Evolutionary conservation across 2,888 invertebrate species (phyloP).

Genomic region (Tortrix viridana): DNA sequence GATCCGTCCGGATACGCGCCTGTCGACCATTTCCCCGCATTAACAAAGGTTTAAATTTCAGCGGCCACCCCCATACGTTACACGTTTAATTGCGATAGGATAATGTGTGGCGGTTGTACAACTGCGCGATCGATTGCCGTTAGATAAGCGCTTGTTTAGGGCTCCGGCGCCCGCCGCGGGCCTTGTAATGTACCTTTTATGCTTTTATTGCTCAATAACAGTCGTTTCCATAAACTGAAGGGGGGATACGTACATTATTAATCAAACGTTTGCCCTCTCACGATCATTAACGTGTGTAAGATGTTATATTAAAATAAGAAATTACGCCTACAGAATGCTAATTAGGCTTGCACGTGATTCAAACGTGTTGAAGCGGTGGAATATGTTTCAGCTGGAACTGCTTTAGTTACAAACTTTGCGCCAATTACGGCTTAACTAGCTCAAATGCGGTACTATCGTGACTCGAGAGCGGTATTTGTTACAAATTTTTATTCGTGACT

Average conservation of each 20-base stretch:
- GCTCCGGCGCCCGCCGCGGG: conserved; percentile 49
- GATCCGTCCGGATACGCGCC: conserved; percentile 31
- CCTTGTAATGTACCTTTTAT: conserved; percentile 50
- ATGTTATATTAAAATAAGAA: conserved; percentile 18
- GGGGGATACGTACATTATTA: conserved; percentile 55
- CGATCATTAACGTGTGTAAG: conserved; percentile 19
- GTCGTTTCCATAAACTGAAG: conserved; percentile 54
- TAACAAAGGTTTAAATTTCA: conserved; percentile 43
- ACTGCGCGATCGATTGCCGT: conserved; percentile 64
- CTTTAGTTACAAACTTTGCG: conserved; percentile 21
- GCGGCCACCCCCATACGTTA: conserved; percentile 53
- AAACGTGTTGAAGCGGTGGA: conserved; percentile 8
- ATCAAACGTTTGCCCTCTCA: conserved; percentile 43
- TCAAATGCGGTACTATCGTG: conserved; percentile 27
- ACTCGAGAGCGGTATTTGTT: conserved; percentile 28
- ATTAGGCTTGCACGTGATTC: conserved; percentile 22
- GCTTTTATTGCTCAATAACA: conserved; percentile 69
- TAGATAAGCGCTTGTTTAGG: conserved; percentile 68
- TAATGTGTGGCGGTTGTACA: conserved; percentile 60
- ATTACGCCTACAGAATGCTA: conserved; percentile 9
- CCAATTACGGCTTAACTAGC: conserved; percentile 31
- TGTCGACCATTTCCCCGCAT: conserved; percentile 36
- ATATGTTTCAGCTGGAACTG: conserved; percentile 13
- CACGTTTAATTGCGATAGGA: conserved; percentile 65
- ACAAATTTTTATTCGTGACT: conserved; percentile 35